Evolutionary conservation across 2,113 vertebrate genomes (phyloP).

Genomic region (Nesogale talazaci): DNA sequence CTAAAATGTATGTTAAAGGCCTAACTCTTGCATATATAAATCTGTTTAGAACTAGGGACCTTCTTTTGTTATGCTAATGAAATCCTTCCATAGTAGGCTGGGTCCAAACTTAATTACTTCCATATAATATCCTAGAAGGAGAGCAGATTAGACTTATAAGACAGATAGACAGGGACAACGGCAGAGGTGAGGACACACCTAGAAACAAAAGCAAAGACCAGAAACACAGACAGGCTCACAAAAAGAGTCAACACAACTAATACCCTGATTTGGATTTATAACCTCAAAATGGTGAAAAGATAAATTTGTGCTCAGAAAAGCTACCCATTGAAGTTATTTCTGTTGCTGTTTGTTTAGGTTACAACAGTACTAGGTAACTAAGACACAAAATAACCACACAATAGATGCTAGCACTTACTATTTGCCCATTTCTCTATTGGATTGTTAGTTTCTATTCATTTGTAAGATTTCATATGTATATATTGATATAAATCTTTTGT

Average conservation of each 20-base stretch:
- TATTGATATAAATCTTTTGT: slow-evolving; percentile 42
- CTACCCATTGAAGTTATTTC: too few relatives aligned
- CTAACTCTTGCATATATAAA: background rate
- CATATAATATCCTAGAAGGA: background rate
- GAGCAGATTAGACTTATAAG: background rate
- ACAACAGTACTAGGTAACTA: background rate
- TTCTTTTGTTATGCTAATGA: background rate
- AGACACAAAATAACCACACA: background rate
- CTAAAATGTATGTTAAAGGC: background rate
- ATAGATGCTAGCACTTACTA: too few relatives aligned
- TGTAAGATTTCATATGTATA: background rate
- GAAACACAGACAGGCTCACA: background rate
- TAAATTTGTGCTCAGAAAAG: too few relatives aligned
- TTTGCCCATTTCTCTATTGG: background rate
- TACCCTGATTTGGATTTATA: background rate
- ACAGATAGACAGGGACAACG: background rate
- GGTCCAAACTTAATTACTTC: background rate
- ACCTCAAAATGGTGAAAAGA: background rate
- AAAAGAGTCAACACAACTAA: background rate
- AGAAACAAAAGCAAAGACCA: background rate
- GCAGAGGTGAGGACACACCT: background rate
- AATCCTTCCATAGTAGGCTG: background rate
- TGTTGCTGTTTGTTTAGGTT: background rate
- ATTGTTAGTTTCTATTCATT: background rate
- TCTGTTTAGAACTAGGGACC: background rate